Conservation (phyloP, 2,888 invertebrate species). For the Cephus sareptanus region DNA sequence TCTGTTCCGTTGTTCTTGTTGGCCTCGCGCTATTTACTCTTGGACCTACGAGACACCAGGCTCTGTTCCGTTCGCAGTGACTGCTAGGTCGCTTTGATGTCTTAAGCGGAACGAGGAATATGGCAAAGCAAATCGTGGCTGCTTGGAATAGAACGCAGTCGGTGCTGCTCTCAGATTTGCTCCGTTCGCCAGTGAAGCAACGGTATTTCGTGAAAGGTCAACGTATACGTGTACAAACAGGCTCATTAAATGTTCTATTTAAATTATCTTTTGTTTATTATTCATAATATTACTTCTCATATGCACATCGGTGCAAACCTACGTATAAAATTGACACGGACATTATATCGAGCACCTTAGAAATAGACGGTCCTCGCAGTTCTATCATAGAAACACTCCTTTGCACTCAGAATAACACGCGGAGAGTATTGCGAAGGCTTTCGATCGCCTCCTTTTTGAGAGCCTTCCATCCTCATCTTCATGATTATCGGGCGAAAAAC, state of each 20-base stretch:
- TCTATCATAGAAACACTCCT: slow-evolving; percentile 1
- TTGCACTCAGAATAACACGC: not conserved
- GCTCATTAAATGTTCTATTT: slow-evolving; percentile 12
- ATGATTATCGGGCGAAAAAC: too few relatives aligned
- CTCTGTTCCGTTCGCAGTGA: not conserved
- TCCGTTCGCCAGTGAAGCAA: slow-evolving; percentile 15
- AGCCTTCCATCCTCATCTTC: too few relatives aligned
- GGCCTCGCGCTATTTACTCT: slow-evolving; percentile 11
- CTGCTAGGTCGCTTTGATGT: too few relatives aligned
- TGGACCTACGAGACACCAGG: not conserved
- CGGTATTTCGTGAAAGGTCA: slow-evolving; percentile 27
- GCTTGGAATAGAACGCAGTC: too few relatives aligned
- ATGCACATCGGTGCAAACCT: slow-evolving; percentile 3
- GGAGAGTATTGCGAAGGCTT: too few relatives aligned
- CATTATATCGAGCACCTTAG: not conserved
- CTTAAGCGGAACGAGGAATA: too few relatives aligned
- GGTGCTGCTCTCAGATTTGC: too few relatives aligned
- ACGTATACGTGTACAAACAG: not conserved
- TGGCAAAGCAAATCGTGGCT: too few relatives aligned
- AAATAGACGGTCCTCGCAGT: not conserved
- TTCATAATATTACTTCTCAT: slow-evolving; percentile 1
- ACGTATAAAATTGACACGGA: slow-evolving; percentile 10
- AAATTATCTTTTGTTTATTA: slow-evolving; percentile 16
- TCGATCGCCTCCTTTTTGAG: too few relatives aligned
- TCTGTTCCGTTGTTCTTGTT: not conserved